Conservation (phyloP, 2,888 invertebrate species). For the Patella pellucida region DNA sequence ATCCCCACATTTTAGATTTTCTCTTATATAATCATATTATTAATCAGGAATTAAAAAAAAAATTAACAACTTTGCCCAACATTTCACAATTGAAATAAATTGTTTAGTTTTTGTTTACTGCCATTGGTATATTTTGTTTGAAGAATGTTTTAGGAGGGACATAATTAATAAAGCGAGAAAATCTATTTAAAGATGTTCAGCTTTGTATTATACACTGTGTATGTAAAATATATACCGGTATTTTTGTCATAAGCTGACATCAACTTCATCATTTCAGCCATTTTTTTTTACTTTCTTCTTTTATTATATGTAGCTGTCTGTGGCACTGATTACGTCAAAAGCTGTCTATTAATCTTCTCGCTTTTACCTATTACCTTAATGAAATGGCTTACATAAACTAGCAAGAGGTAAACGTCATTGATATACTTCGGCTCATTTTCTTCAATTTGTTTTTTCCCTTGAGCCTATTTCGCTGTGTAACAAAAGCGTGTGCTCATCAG, state of each 20-base stretch:
- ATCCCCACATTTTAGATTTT: too few relatives aligned
- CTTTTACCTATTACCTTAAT: slow-evolving; percentile 2
- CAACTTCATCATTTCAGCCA: slow-evolving; percentile 4
- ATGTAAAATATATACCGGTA: too few relatives aligned
- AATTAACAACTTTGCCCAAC: too few relatives aligned
- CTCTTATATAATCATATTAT: too few relatives aligned
- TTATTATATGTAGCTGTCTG: slow-evolving; percentile 6
- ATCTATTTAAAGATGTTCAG: too few relatives aligned
- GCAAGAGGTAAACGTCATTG: slow-evolving; percentile 7
- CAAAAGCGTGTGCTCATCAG: slow-evolving; percentile 6
- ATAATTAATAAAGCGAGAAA: too few relatives aligned
- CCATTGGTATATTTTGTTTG: too few relatives aligned
- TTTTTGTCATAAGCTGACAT: slow-evolving; percentile 5
- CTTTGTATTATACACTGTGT: too few relatives aligned
- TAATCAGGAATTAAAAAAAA: too few relatives aligned
- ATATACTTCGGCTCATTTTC: slow-evolving; percentile 9
- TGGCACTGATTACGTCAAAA: slow-evolving; percentile 8
- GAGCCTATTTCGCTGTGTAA: slow-evolving; percentile 1
- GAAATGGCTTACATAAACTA: slow-evolving; percentile 9
- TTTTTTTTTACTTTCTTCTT: neutral
- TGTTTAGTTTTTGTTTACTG: too few relatives aligned
- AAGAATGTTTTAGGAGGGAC: too few relatives aligned
- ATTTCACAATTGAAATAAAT: too few relatives aligned
- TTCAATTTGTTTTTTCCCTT: slow-evolving; percentile 11
- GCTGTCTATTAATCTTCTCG: neutral